Conservation (phyloP, 2,113 vertebrate species). For the Theropithecus gelada region DNA sequence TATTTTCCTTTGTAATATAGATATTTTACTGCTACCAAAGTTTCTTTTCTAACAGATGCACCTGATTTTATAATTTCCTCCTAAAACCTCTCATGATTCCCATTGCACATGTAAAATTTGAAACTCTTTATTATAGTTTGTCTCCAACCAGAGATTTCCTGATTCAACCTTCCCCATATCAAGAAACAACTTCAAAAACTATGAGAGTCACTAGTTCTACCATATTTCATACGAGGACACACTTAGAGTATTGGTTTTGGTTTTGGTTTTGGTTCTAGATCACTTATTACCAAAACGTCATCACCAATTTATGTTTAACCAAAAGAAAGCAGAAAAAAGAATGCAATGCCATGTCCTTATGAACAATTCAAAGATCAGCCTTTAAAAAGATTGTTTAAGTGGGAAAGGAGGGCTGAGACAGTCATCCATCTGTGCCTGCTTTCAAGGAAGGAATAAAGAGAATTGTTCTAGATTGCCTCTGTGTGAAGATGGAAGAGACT, state of each 20-base stretch:
- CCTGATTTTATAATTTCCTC: neutral
- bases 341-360: neutral
- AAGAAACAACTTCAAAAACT: neutral
- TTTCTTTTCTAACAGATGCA: conserved; percentile 31
- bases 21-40: neutral
- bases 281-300: neutral
- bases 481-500: neutral
- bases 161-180: neutral
- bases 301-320: neutral
- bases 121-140: neutral
- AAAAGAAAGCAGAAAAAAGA: neutral
- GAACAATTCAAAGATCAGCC: neutral
- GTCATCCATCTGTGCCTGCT: neutral
- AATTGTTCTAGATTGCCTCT: neutral
- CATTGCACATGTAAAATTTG: neutral
- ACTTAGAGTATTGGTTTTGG: neutral
- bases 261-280: neutral
- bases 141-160: neutral
- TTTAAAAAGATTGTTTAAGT: neutral
- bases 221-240: neutral
- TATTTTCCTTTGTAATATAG: neutral
- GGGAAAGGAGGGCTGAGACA: neutral
- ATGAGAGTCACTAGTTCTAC: neutral
- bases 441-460: neutral
- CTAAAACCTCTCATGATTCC: neutral